Conservation (phyloP, 2,888 invertebrate species). For the Drosophila histrio region DNA sequence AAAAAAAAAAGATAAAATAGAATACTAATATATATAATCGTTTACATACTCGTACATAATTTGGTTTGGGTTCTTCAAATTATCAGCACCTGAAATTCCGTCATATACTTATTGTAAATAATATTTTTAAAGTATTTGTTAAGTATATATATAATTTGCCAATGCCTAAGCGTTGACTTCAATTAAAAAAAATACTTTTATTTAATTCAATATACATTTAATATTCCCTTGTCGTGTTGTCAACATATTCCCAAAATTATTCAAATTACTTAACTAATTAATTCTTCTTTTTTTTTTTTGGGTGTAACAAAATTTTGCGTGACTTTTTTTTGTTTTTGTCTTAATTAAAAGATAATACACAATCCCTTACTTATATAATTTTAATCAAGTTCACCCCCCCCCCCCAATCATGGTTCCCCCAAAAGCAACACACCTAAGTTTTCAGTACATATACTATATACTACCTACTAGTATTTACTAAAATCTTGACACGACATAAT, state of each 20-base stretch:
- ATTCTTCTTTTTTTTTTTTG: constrained; percentile 69
- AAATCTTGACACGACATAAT: constrained; percentile 19
- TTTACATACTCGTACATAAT: constrained; percentile 52
- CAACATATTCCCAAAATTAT: constrained; percentile 15
- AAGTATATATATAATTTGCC: constrained; percentile 34
- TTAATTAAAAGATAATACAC: constrained; percentile 1
- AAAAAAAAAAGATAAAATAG: constrained; percentile 16
- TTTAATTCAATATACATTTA: constrained; percentile 14
- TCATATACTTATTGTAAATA: constrained; percentile 52
- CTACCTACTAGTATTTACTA: constrained; percentile 39
- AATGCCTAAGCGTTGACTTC: constrained; percentile 13
- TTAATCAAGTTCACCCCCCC: constrained; percentile 12
- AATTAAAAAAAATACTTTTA: constrained; percentile 12
- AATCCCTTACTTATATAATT: constrained; percentile 8
- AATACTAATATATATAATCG: constrained; percentile 44
- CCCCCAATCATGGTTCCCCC: constrained; percentile 39
- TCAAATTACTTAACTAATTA: constrained; percentile 14
- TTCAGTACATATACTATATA: constrained; percentile 32
- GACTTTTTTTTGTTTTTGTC: constrained; percentile 44
- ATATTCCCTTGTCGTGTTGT: constrained; percentile 28
- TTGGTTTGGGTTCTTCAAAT: constrained; percentile 73
- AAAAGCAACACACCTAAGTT: constrained; percentile 40
- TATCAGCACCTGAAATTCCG: constrained; percentile 39
- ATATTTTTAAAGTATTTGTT: constrained; percentile 38
- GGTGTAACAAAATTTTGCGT: constrained; percentile 81